Percentiles rank a stretch among this genome's conserved stretches.
Evolutionary conservation across 2,888 invertebrate genomes (phyloP).

Genomic region (Sinodicranocentrus sp.): DNA sequence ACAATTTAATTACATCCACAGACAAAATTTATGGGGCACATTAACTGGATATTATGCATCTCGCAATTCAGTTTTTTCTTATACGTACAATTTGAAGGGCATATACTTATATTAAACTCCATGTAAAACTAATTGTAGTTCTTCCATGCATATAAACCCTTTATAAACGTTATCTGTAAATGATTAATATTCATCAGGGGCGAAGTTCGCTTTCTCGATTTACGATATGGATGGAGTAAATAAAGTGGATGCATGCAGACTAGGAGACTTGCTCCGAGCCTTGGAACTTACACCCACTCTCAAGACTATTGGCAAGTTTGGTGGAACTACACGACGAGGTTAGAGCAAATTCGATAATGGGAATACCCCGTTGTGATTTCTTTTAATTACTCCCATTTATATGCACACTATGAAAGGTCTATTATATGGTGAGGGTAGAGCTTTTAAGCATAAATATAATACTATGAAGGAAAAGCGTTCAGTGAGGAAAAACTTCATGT

Average conservation of each 20-base stretch:
- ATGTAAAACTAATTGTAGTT: too few species aligned
- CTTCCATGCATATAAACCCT: too few species aligned
- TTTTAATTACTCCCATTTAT: not conserved
- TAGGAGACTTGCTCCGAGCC: conserved; percentile 96
- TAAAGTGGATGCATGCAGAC: conserved; percentile 93
- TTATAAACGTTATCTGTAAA: too few species aligned
- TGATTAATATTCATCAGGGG: too few species aligned
- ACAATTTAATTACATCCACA: not conserved
- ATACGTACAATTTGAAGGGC: too few species aligned
- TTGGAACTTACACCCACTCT: conserved; percentile 97
- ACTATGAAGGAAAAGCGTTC: too few species aligned
- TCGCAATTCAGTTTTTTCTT: too few species aligned
- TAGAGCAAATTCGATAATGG: conserved; percentile 76
- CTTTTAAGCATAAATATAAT: too few species aligned
- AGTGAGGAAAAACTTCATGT: too few species aligned
- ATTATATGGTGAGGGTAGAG: too few species aligned
- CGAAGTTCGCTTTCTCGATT: conserved; percentile 95
- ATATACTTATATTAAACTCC: too few species aligned
- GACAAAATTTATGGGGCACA: not conserved
- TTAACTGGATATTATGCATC: not conserved
- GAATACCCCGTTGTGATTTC: not conserved
- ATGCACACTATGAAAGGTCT: too few species aligned
- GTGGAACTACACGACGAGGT: conserved; percentile 98
- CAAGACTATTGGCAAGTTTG: conserved; percentile 94
- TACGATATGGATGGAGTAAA: conserved; percentile 94